Percentiles rank a stretch among this genome's conserved stretches.
Conservation (phyloP, 2,113 vertebrate species). For the Limanda limanda region DNA sequence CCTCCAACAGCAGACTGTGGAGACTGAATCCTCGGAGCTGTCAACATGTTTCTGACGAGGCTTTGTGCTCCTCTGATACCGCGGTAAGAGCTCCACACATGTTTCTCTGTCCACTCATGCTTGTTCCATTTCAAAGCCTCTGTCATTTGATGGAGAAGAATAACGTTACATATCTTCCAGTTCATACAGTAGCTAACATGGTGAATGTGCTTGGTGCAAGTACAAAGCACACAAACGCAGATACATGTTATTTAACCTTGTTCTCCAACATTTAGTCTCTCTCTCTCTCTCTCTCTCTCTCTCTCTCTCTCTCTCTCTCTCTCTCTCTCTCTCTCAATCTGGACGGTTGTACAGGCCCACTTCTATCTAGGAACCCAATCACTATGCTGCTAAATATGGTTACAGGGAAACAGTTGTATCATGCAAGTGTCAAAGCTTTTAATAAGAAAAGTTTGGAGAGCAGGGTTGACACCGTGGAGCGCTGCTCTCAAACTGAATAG, state of each 20-base stretch:
- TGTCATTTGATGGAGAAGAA: not conserved
- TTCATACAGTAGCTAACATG: not conserved
- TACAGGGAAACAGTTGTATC: no score
- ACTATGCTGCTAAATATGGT: no score
- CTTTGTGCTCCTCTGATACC: not conserved
- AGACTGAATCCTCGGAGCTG: not conserved
- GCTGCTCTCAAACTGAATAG: no score
- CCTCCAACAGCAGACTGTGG: not conserved
- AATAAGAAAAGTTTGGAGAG: no score
- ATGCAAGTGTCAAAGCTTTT: no score
- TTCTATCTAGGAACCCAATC: no score
- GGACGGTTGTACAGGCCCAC: no score
- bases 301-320: not conserved
- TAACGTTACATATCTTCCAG: no score
- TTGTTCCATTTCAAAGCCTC: not conserved
- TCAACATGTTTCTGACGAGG: not conserved
- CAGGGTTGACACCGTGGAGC: no score
- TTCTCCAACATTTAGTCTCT: not conserved
- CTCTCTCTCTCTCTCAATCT: no score
- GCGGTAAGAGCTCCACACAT: not conserved
- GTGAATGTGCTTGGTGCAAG: no score
- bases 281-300: not conserved
- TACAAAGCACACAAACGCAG: no score
- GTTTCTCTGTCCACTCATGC: not conserved
- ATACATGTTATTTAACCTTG: not conserved